Evolutionary conservation across 2,888 invertebrate genomes (phyloP).

Genomic region (Stenichneumon culpator): DNA sequence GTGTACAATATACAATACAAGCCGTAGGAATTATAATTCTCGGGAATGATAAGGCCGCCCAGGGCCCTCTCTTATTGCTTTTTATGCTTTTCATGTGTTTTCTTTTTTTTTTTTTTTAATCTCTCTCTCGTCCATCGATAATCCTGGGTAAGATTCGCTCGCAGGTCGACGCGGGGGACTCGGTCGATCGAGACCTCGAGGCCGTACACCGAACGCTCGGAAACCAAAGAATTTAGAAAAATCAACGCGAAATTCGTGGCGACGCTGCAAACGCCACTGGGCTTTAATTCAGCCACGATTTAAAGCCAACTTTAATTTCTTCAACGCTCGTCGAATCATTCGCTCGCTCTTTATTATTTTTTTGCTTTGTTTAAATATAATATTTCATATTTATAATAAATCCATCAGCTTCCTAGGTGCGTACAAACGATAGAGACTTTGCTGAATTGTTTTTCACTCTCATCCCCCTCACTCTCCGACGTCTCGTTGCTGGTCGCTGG

Average conservation of each 20-base stretch:
- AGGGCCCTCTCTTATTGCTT: slow-evolving; percentile 74
- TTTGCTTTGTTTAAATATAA: slow-evolving; percentile 41
- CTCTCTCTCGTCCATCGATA: slow-evolving; percentile 63
- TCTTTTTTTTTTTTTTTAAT: slow-evolving; percentile 68
- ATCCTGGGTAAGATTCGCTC: slow-evolving; percentile 50
- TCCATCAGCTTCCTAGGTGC: slow-evolving; percentile 21
- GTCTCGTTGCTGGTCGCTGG: background rate
- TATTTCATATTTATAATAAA: slow-evolving; percentile 20
- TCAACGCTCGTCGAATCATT: slow-evolving; percentile 35
- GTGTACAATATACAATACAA: slow-evolving; percentile 84
- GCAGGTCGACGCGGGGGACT: slow-evolving; percentile 47
- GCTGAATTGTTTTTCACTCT: slow-evolving; percentile 28
- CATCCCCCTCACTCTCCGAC: background rate
- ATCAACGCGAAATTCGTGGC: slow-evolving; percentile 55
- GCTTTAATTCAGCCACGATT: slow-evolving; percentile 1
- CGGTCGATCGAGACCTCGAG: slow-evolving; percentile 66
- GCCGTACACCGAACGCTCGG: slow-evolving; percentile 62
- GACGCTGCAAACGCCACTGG: slow-evolving; percentile 44
- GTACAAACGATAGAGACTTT: slow-evolving; percentile 48
- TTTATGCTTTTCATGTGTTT: slow-evolving; percentile 70
- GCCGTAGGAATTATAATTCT: slow-evolving; percentile 83
- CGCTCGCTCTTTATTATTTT: background rate
- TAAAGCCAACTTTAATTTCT: background rate
- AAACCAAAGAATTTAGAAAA: slow-evolving; percentile 76
- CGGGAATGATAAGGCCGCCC: slow-evolving; percentile 77